A percentile compares a stretch with the other conserved stretches of the same genome.
phyloP scores from a whole-genome alignment of 1,140 invertebrate species.

The Macrostomum lignano region DNA sequence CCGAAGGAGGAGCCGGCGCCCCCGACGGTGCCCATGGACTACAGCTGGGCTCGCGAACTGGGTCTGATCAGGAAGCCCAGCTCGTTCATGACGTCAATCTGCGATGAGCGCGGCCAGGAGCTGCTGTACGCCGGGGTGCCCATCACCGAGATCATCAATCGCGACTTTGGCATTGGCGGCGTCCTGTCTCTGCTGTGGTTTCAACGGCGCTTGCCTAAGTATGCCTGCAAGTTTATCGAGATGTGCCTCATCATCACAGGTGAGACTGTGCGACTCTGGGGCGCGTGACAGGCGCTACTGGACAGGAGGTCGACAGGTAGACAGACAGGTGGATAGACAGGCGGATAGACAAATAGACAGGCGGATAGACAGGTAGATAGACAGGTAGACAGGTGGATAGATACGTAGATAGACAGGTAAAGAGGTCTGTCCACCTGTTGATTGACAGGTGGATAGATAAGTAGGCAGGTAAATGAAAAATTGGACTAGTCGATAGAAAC shows the following conservation, averaged over 20 bases:
- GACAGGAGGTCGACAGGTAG: too few relatives aligned
- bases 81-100: conserved; percentile 95
- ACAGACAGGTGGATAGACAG: too few relatives aligned
- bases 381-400: too few relatives aligned
- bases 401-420: too few relatives aligned
- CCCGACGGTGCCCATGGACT: conserved; percentile 97
- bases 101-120: conserved; percentile 92
- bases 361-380: too few relatives aligned
- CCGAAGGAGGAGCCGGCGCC: conserved; percentile 64
- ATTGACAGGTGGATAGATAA: too few relatives aligned
- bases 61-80: conserved; percentile 91
- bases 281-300: too few relatives aligned
- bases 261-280: too few relatives aligned
- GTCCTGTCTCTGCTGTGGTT: conserved; percentile 92
- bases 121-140: conserved; percentile 89
- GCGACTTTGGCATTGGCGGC: conserved; percentile 69
- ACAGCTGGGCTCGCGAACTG: conserved; percentile 84
- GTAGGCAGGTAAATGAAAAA: too few relatives aligned
- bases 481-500: too few relatives aligned
- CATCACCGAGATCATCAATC: conserved; percentile 55
- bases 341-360: too few relatives aligned
- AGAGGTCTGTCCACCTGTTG: too few relatives aligned
- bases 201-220: conserved; percentile 39
- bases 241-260: conserved; percentile 98
- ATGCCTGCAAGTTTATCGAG: conserved; percentile 88